A percentile compares a stretch with the other conserved stretches of the same genome.
phyloP scores from a whole-genome alignment of 1,140 invertebrate genomes.

The Musca domestica region DNA sequence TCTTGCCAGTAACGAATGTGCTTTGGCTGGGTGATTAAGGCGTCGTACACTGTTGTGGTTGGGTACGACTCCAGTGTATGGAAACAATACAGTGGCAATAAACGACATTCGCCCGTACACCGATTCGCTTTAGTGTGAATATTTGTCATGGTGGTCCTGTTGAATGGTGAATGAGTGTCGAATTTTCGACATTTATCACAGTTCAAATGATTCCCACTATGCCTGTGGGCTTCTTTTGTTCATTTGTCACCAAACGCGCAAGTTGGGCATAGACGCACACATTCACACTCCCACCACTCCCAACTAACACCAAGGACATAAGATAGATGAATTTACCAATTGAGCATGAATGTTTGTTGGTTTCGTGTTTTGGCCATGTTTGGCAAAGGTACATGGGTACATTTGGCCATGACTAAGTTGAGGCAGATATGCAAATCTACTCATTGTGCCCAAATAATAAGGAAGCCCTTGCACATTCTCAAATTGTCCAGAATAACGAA shows the following conservation, averaged over 20 bases:
- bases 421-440: constrained; percentile 3
- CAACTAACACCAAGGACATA: no score
- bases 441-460: background rate
- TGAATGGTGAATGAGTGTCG: constrained; percentile 8
- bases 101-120: background rate
- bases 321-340: no score
- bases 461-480: background rate
- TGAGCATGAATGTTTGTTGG: no score
- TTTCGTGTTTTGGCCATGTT: no score
- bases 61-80: no score
- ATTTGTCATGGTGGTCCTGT: constrained; percentile 7
- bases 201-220: background rate
- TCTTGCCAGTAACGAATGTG: no score
- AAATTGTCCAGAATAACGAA: constrained; percentile 2
- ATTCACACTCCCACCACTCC: background rate
- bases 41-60: no score
- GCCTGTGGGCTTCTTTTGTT: background rate
- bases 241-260: background rate
- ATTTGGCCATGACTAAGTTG: no score
- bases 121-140: background rate
- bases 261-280: background rate
- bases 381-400: no score
- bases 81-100: background rate
- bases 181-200: constrained; percentile 18
- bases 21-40: no score